Base-by-base conservation (phyloP, 2,113 vertebrate species). In the Macquaria australasica region DNA sequence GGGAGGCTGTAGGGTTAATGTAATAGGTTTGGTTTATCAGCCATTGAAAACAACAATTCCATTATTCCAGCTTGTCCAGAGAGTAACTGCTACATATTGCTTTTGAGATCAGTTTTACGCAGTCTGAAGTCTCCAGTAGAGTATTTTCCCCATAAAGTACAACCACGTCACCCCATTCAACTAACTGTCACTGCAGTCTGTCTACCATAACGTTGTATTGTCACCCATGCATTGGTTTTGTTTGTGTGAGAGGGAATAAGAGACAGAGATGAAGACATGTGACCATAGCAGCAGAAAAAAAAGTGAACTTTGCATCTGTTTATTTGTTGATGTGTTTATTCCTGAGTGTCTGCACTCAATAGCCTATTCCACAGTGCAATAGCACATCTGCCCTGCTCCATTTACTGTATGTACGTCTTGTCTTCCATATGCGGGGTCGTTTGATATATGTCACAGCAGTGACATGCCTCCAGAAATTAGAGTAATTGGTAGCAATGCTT, bases 401-500 rank as follows among this genome's bases (percentile, higher is more conserved):
- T 63, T 89, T 72, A 84, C 23, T n/a, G 20, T 41, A 9, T 64
- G 39, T 55, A 12, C 2, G 12, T 39, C 64, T 77, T 48, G 14
- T 63, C 34, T 37, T 82, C 20, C 60, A 56, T 77, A 68, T 18
- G 71, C 5, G 1, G 20, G 3, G 15, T n/a, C 8, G 14, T 56
- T 71, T 82, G 39, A 82, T 62, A 10, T 56, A 68, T 83, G 62
- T 72, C 8, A 0, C 48, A 25, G 59, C 18, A 2, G 39, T 87
- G 77, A 83, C 72, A 80, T 88, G 79, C 76, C 76, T 77, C 34
- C 56, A 45, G 67, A 78, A 53, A 78, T 87, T 70, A 73, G 16
- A 84, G 75, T 91, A 79, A 89, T 80, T 84, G 80, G 69, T 74
- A 31, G 25, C 28, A 64, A 79, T 83, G 20, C 28, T 34, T 62